Evolutionary conservation across 2,888 invertebrate genomes (phyloP), one percentile per base, ranked within the genome.

Genomic region (Ferrisia virgata): DNA sequence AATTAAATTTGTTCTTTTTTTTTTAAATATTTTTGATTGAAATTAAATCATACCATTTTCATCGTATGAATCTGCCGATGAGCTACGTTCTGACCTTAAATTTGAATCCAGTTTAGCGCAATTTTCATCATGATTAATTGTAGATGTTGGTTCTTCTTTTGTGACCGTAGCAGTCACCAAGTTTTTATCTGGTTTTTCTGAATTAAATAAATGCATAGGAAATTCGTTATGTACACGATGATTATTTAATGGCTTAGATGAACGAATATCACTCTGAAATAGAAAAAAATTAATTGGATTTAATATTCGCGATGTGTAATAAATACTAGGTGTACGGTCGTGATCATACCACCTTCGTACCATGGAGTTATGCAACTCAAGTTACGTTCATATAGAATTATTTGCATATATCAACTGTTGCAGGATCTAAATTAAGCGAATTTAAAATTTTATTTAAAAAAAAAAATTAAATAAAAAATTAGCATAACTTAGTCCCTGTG

Each of bases 1-100:
- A n/a, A 58, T n/a, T n/a, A n/a, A n/a, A n/a, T n/a, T n/a, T n/a
- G n/a, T n/a, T n/a, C n/a, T n/a, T n/a, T n/a, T n/a, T n/a, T n/a
- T n/a, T n/a, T n/a, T n/a, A n/a, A n/a, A n/a, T n/a, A n/a, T n/a
- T n/a, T n/a, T n/a, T n/a, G n/a, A n/a, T n/a, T n/a, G n/a, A n/a
- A n/a, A n/a, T n/a, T n/a, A n/a, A n/a, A n/a, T n/a, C n/a, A n/a
- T 76, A 83, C 83, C 83, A 83, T 76, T 83, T 76, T 83, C 83
- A 33, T 83, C 83, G 43, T 83, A 83, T 2, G 83, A 83, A 76
- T 83, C 76, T 25, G 72, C 43, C 4, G 83, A 69, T 43, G 72
- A 76, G 31, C 40, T 47, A 15, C 31, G 25, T 43, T 76, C 72
- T 8, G 36, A 18, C 28, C 47, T 76, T 2, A 43, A 31, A 69